Evolutionary conservation across 2,797 vertebrate species (phyloP).

Genomic region (Platyrinchus mystaceus): DNA sequence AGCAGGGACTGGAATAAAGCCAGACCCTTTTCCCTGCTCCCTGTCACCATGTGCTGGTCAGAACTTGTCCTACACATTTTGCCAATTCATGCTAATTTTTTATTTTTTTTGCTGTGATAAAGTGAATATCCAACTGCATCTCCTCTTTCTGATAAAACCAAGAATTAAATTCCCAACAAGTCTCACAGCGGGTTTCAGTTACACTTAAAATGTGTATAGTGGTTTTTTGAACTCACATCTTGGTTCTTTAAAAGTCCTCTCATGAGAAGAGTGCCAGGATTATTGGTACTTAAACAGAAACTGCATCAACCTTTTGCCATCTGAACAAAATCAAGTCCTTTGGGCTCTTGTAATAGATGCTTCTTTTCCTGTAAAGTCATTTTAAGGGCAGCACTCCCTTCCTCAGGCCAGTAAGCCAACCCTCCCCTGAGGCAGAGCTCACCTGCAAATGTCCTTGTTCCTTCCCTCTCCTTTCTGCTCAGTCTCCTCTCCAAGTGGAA

Average conservation of each 20-base stretch:
- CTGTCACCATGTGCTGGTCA: not conserved
- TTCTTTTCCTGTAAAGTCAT: not conserved
- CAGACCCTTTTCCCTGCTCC: not conserved
- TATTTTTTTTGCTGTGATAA: not conserved
- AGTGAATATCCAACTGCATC: not conserved
- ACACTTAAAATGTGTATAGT: not conserved
- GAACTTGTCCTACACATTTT: not conserved
- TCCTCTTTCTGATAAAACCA: not conserved
- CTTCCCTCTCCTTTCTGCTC: not conserved
- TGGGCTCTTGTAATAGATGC: not conserved
- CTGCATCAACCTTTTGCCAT: not conserved
- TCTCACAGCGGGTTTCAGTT: constrained; percentile 2
- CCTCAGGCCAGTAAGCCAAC: not conserved
- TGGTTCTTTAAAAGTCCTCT: not conserved
- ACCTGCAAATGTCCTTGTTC: not conserved
- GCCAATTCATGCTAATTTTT: not conserved
- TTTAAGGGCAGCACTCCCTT: not conserved
- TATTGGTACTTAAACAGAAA: not conserved
- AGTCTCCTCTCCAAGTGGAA: constrained; percentile 83
- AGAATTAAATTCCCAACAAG: not conserved
- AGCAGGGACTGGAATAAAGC: not conserved
- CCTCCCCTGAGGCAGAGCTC: not conserved
- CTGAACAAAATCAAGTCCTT: not conserved
- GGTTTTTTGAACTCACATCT: not conserved
- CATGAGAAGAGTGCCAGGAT: not conserved